These are phyloP conservation scores for Stenchaetothrips biformis DNA, from an alignment of 2,888 invertebrate genomes.

Conservation along the genomic window DNA sequence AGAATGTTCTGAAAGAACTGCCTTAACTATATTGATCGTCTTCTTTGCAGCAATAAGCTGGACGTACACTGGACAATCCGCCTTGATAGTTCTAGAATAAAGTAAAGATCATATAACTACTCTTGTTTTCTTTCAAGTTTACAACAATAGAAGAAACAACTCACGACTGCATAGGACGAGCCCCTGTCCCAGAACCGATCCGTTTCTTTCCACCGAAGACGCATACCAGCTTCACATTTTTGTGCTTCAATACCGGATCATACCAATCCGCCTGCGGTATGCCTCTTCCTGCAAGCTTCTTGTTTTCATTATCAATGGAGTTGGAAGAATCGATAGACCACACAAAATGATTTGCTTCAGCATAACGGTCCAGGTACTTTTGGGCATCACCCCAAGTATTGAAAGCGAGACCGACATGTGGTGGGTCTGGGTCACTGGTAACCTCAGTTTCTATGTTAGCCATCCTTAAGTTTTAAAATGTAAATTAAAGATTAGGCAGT, in stretches of 20 bases:
- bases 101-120: not conserved
- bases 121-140: not conserved
- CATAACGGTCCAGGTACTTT: not conserved
- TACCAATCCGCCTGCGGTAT: not conserved
- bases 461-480: too few species aligned
- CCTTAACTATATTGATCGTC: not conserved
- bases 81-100: not conserved
- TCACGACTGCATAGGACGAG: not conserved
- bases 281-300: not conserved
- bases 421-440: too few species aligned
- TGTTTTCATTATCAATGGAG: not conserved
- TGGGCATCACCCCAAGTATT: not conserved
- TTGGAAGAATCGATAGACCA: not conserved
- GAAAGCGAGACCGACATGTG: not conserved
- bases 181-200: not conserved
- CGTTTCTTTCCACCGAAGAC: not conserved
- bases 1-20: too few species aligned
- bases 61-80: not conserved
- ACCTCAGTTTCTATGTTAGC: too few species aligned
- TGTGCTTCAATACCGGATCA: not conserved
- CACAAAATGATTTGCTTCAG: not conserved
- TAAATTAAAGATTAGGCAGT: too few species aligned
- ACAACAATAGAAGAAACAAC: not conserved
- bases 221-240: not conserved
- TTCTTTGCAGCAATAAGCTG: not conserved